Percentiles rank a stretch among this genome's conserved stretches.
Evolutionary conservation across 1,140 invertebrate species (phyloP).

Genomic region (Meteorus sp.): DNA sequence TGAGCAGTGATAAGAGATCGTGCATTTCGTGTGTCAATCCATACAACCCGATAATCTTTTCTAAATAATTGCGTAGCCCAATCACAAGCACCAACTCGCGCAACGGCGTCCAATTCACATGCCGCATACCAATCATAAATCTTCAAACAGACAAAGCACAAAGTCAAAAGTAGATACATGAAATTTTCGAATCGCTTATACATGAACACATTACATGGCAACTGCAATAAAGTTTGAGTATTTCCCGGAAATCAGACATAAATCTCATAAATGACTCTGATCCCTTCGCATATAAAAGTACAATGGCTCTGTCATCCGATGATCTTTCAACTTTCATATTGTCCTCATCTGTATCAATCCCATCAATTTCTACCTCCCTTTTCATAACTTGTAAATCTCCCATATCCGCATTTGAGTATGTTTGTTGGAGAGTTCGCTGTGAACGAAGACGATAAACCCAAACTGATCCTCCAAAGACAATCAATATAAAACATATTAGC

Average conservation of each 20-base stretch:
- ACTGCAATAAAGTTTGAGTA: slow-evolving; percentile 30
- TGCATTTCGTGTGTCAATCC: slow-evolving; percentile 40
- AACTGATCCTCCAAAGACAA: slow-evolving; percentile 1
- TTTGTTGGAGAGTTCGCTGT: not conserved
- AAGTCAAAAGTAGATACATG: not conserved
- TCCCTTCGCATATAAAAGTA: slow-evolving; percentile 40
- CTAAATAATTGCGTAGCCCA: slow-evolving; percentile 40
- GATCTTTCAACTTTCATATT: not conserved
- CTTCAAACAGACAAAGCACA: slow-evolving; percentile 24
- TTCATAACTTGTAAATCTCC: slow-evolving; percentile 11
- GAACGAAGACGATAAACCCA: slow-evolving; percentile 14
- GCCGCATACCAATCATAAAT: slow-evolving; percentile 43
- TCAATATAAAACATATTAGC: slow-evolving; percentile 24
- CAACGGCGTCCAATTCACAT: slow-evolving; percentile 40
- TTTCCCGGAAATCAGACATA: slow-evolving; percentile 40
- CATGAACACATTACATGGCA: slow-evolving; percentile 35
- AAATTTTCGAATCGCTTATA: not conserved
- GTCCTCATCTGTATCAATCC: slow-evolving; percentile 26
- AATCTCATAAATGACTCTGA: slow-evolving; percentile 38
- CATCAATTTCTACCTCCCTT: slow-evolving; percentile 10
- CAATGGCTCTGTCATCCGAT: slow-evolving; percentile 28
- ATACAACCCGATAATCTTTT: slow-evolving; percentile 34
- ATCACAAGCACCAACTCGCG: slow-evolving; percentile 37
- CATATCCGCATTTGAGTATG: slow-evolving; percentile 22
- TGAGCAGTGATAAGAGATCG: slow-evolving; percentile 27